These are phyloP conservation scores for Pangasius sanitwongsei DNA, from an alignment of 2,797 vertebrate genomes.

Conservation along the genomic window DNA sequence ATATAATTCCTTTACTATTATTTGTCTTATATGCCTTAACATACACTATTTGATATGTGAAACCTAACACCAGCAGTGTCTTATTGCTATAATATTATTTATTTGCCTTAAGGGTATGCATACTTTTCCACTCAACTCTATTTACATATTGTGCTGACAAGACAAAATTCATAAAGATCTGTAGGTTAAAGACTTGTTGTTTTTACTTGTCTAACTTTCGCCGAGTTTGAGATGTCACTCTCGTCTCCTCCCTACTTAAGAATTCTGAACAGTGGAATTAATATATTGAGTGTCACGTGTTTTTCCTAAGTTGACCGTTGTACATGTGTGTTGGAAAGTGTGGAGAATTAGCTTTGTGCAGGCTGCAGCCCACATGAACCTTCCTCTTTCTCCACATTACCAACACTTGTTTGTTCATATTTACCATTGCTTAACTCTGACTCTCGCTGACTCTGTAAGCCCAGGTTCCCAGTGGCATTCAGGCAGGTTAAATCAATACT, in stretches of 20 bases:
- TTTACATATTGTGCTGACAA: not conserved
- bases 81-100: not conserved
- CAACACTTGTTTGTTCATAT: slow-evolving; percentile 55
- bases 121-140: not conserved
- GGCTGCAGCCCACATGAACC: slow-evolving; percentile 44
- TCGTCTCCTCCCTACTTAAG: slow-evolving; percentile 48
- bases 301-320: slow-evolving; percentile 65
- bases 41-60: not conserved
- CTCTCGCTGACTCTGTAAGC: slow-evolving; percentile 14
- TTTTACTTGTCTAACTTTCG: not conserved
- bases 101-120: not conserved
- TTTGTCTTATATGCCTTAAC: not conserved
- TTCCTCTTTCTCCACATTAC: slow-evolving; percentile 32
- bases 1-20: not conserved
- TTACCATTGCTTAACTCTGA: slow-evolving; percentile 55
- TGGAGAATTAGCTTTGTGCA: slow-evolving; percentile 42
- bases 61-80: not conserved
- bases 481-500: slow-evolving; percentile 57
- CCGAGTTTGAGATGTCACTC: not conserved
- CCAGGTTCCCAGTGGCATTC: slow-evolving; percentile 39
- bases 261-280: slow-evolving; percentile 63
- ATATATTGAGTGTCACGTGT: slow-evolving; percentile 63
- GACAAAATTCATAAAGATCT: not conserved
- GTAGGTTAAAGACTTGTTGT: not conserved
- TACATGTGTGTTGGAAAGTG: slow-evolving; percentile 44